phyloP scores from a whole-genome alignment of 2,888 invertebrate genomes.

The Drosophila kambysellisi region DNA sequence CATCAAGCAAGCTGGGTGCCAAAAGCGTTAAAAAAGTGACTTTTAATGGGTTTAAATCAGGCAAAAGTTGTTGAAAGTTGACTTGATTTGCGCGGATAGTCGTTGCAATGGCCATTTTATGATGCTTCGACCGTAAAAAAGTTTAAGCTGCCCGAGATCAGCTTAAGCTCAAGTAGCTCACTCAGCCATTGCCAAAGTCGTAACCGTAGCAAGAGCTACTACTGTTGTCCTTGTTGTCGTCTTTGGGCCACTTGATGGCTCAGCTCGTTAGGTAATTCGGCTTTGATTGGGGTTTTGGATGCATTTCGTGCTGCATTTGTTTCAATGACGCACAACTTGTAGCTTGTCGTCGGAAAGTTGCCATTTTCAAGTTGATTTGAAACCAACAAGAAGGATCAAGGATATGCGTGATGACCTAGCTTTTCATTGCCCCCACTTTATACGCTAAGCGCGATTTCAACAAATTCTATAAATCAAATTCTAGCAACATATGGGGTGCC shows the following conservation, averaged over 20 bases:
- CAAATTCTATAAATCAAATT: slow-evolving; percentile 21
- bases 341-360: slow-evolving; percentile 45
- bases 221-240: slow-evolving; percentile 2
- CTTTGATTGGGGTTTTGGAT: slow-evolving; percentile 73
- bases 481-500: not conserved
- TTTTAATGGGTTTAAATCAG: slow-evolving; percentile 83
- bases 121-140: slow-evolving; percentile 65
- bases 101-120: slow-evolving; percentile 57
- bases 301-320: slow-evolving; percentile 79
- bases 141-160: slow-evolving; percentile 67
- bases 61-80: slow-evolving; percentile 80
- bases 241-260: slow-evolving; percentile 66
- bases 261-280: slow-evolving; percentile 77
- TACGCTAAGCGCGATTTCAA: slow-evolving; percentile 16
- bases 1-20: slow-evolving; percentile 52
- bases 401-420: slow-evolving; percentile 6
- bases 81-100: slow-evolving; percentile 73
- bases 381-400: not conserved
- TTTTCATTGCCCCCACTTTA: slow-evolving; percentile 15
- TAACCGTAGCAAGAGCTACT: not conserved
- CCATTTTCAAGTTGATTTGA: not conserved
- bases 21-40: slow-evolving; percentile 82
- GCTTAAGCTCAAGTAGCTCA: slow-evolving; percentile 56
- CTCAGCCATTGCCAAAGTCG: slow-evolving; percentile 2
- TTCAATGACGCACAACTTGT: slow-evolving; percentile 71